Percentiles rank a stretch among this genome's conserved stretches.
These are phyloP conservation scores for Eublepharis macularius DNA, from an alignment of 2,113 vertebrate genomes.

Conservation along the genomic window DNA sequence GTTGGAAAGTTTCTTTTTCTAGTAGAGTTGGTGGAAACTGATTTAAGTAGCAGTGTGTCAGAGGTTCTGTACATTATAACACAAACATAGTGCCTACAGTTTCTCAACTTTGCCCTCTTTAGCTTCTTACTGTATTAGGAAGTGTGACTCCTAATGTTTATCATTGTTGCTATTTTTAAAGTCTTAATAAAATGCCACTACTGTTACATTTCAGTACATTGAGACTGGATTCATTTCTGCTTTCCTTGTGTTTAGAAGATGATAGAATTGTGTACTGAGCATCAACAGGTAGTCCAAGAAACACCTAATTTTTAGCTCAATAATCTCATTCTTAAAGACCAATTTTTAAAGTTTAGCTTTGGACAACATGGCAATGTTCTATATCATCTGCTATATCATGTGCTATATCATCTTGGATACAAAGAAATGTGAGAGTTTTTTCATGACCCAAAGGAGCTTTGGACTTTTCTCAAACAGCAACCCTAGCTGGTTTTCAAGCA, in stretches of 20 bases:
- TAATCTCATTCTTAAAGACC: not conserved
- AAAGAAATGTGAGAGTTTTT: not conserved
- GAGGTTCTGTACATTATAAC: no score
- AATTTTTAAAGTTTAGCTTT: not conserved
- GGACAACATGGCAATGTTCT: not conserved
- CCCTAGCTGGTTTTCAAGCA: not conserved
- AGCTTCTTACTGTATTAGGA: not conserved
- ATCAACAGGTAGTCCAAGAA: fast-evolving
- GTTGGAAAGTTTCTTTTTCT: no score
- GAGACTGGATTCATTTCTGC: not conserved
- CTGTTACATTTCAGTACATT: no score
- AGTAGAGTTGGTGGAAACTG: no score
- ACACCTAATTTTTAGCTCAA: not conserved
- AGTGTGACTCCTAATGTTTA: not conserved
- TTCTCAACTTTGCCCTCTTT: not conserved
- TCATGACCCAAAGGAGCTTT: not conserved
- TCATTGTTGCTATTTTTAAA: not conserved
- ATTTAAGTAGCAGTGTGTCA: no score
- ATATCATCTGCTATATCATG: no score
- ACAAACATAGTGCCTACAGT: not conserved
- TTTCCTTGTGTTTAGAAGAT: not conserved
- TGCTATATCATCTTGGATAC: no score
- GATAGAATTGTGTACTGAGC: not conserved
- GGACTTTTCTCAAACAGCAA: not conserved
- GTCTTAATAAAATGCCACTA: not conserved